Evolutionary conservation across 2,113 vertebrate genomes (phyloP).

Genomic region (Ranitomeya imitator): DNA sequence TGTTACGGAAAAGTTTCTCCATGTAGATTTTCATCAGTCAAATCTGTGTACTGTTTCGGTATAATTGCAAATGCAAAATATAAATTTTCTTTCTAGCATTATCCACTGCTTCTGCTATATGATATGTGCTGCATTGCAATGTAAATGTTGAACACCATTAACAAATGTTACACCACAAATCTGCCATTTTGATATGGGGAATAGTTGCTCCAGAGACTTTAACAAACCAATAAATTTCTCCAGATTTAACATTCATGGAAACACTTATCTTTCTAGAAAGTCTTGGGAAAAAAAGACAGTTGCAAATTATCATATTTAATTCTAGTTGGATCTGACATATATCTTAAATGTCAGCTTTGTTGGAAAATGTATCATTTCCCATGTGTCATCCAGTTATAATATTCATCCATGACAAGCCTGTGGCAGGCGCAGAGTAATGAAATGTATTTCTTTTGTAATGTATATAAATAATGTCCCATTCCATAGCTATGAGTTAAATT

Average conservation of each 20-base stretch:
- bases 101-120: background rate
- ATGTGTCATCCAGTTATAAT: conserved; percentile 33
- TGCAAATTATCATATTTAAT: conserved; percentile 43
- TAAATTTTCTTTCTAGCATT: background rate
- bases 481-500: background rate
- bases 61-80: background rate
- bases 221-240: conserved; percentile 27
- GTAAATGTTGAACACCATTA: conserved; percentile 19
- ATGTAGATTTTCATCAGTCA: background rate
- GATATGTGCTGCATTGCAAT: background rate
- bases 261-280: conserved; percentile 16
- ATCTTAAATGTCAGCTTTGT: conserved; percentile 51
- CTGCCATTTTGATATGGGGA: conserved; percentile 21
- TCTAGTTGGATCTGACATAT: conserved; percentile 23
- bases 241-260: conserved; percentile 1
- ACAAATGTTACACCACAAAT: conserved; percentile 18
- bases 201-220: background rate
- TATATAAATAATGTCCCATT: background rate
- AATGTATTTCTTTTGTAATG: conserved; percentile 17
- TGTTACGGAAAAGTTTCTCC: too few species aligned
- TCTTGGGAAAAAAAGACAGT: background rate
- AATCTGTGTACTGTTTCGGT: background rate
- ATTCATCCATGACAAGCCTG: conserved; percentile 13
- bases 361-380: conserved; percentile 39
- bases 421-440: conserved; percentile 18